Conservation (phyloP, 1,140 invertebrate species). For the Maconellicoccus hirsutus region DNA sequence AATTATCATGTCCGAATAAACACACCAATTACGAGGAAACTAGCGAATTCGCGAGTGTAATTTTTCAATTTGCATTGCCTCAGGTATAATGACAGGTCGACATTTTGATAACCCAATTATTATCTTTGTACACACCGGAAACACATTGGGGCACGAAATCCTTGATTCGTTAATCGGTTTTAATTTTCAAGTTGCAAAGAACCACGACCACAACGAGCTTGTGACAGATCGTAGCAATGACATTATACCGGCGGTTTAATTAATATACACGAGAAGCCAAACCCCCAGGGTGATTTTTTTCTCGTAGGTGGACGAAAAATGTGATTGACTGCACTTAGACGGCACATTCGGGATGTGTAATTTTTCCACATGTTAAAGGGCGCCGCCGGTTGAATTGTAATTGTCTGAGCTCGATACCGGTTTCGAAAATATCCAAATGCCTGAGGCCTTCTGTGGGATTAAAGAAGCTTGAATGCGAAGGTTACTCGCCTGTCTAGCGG, state of each 20-base stretch:
- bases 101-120: slow-evolving; percentile 1
- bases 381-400: background rate
- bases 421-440: background rate
- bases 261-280: background rate
- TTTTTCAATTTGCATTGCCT: too few species aligned
- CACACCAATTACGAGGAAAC: too few species aligned
- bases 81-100: background rate
- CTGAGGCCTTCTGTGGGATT: background rate
- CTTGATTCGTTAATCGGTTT: background rate
- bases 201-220: too few species aligned
- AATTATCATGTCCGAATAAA: too few species aligned
- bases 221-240: slow-evolving; percentile 2
- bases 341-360: background rate
- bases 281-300: background rate
- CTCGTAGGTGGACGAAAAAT: background rate
- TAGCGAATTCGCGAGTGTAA: too few species aligned
- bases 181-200: too few species aligned
- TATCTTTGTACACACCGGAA: too few species aligned
- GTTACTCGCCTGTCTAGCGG: background rate
- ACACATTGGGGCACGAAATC: background rate
- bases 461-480: slow-evolving; percentile 5
- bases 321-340: background rate
- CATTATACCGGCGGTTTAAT: background rate
- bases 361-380: background rate
- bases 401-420: background rate